Conservation (phyloP, 2,888 invertebrate species). For the Melinopterus prodromus region DNA sequence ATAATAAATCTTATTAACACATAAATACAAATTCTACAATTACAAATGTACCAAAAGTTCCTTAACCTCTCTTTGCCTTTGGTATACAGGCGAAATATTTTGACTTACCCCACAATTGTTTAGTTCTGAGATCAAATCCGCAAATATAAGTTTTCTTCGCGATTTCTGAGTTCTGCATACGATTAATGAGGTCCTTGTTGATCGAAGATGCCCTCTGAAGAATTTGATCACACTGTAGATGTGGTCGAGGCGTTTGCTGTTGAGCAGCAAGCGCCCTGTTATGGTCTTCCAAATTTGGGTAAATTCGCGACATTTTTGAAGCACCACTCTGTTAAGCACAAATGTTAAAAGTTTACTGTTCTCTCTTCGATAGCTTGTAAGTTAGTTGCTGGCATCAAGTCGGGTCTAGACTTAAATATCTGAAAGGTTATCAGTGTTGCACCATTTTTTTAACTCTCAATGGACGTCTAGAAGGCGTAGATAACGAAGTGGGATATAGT, state of each 20-base stretch:
- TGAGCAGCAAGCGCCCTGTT: slow-evolving; percentile 5
- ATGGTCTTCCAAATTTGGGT: slow-evolving; percentile 5
- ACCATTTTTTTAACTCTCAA: background rate
- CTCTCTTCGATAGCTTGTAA: background rate
- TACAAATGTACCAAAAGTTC: no score
- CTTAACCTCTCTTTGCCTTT: no score
- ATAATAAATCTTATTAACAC: no score
- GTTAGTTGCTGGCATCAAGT: background rate
- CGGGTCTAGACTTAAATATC: background rate
- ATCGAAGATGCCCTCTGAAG: slow-evolving; percentile 54
- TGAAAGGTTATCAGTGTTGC: background rate
- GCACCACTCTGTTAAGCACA: no score
- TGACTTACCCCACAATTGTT: slow-evolving; percentile 55
- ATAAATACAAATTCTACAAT: no score
- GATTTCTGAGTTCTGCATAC: slow-evolving; percentile 54
- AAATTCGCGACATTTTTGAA: background rate
- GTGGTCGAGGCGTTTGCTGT: background rate
- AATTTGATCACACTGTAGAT: slow-evolving; percentile 53
- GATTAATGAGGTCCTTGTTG: slow-evolving; percentile 55
- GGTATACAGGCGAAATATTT: no score
- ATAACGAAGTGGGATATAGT: background rate
- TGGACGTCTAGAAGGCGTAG: background rate
- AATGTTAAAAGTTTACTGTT: background rate
- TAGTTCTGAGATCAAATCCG: slow-evolving; percentile 53
- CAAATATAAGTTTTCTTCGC: slow-evolving; percentile 50